phyloP scores from a whole-genome alignment of 2,113 vertebrate genomes.

The Plestiodon gilberti region DNA sequence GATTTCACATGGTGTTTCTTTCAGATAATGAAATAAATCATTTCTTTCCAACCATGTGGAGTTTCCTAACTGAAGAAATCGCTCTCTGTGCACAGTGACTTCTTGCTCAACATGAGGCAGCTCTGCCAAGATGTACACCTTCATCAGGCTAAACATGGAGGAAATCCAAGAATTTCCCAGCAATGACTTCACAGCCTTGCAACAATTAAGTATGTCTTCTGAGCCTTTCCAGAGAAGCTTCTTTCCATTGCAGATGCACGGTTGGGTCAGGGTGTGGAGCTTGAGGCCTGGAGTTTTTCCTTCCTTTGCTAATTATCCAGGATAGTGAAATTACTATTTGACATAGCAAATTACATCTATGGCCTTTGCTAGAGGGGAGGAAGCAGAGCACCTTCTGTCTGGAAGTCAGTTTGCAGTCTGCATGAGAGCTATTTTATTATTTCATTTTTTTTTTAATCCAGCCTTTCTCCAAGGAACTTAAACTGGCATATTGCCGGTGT shows the following conservation, averaged over 20 bases:
- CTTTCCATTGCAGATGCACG: not conserved
- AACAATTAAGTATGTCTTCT: not conserved
- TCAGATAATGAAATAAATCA: conserved; percentile 3
- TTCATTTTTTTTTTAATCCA: not conserved
- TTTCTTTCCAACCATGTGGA: not conserved
- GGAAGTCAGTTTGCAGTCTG: not conserved
- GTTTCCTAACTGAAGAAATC: conserved; percentile 14
- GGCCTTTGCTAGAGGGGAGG: not conserved
- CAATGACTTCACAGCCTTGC: not conserved
- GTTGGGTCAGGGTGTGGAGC: not conserved
- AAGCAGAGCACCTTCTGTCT: not conserved
- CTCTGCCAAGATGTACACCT: not conserved
- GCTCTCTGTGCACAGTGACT: not conserved
- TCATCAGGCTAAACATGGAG: not conserved
- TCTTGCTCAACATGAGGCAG: not conserved
- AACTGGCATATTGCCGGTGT: not conserved
- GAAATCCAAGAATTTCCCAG: not conserved
- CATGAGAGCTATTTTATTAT: not conserved
- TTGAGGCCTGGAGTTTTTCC: not conserved
- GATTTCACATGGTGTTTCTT: not conserved
- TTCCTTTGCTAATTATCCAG: not conserved
- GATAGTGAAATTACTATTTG: not conserved
- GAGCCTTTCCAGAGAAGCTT: not conserved
- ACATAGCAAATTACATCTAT: not conserved
- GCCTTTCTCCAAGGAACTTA: no score